Base-by-base conservation (phyloP, 2,797 vertebrate genomes). In the Discoglossus pictus region DNA sequence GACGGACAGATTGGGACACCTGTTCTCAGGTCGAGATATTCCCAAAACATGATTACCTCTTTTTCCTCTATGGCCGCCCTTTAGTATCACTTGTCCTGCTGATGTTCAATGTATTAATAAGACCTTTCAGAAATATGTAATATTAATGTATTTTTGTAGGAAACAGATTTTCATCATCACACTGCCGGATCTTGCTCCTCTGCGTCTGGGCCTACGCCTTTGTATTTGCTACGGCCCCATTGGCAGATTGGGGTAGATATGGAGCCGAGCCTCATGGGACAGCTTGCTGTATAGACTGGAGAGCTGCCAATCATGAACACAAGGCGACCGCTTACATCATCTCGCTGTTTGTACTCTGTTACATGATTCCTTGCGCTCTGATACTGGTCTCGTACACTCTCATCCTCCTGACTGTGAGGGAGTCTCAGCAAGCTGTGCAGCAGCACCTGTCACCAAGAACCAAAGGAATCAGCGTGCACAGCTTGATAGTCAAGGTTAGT, bases 241-340 rank as follows among this genome's bases (percentile, higher is more conserved):
- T 94, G 67, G 85, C 82, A 0, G 84, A 86, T 3, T 92, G 92
- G 93, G 93, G 93, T 17, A 79, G 85, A 69, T 94, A 93, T 0
- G 86, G 91, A 10, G 80, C 87, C 0, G 92, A 94, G 82, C 93
- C 92, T 13, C 94, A 93, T 0, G 93, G 93, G 5, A 93, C 93
- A 0, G 92, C 92, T 6, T 94, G 93, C 87, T 94, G 93, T 83
- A 91, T 95, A 77, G 43, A 82, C 48, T 94, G 93, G 93, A 75
- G 83, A 0, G 76, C 86, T 1, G 80, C 92, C 0, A 82, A 78
- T 73, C 43, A 64, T 27, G 84, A 74, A 66, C 43, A 69, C 2
- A 81, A 76, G 6, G 89, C 91, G 36, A 84, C 84, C 72, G 88
- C 88, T 84, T 94, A 93, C 84, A 91, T 93, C 72, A 15, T 92